Percentiles rank a stretch among this genome's conserved stretches.
phyloP scores from a whole-genome alignment of 1,140 invertebrate species.

The Achroia grisella region DNA sequence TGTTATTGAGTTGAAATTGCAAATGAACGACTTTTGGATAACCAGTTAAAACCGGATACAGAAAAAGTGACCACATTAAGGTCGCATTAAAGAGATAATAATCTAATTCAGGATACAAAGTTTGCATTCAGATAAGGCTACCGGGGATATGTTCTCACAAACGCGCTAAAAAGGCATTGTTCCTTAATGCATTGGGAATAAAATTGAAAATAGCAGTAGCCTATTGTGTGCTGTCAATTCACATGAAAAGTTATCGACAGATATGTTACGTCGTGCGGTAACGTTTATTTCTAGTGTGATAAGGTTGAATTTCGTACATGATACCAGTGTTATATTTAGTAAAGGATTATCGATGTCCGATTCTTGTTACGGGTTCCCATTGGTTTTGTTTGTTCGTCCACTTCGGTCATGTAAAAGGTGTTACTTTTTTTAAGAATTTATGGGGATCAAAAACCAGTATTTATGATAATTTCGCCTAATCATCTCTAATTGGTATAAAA shows the following conservation, averaged over 20 bases:
- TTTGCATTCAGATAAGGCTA: constrained; percentile 27
- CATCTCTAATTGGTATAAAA: too few relatives aligned
- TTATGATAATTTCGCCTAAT: too few relatives aligned
- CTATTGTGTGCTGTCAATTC: too few relatives aligned
- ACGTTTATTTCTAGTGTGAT: not conserved
- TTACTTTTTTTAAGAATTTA: not conserved
- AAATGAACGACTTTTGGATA: not conserved
- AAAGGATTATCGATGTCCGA: constrained; percentile 23
- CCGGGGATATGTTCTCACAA: not conserved
- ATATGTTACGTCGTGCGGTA: not conserved
- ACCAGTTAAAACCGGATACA: constrained; percentile 43
- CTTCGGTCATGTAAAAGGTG: constrained; percentile 1
- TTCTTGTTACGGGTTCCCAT: constrained; percentile 20
- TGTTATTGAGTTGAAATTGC: not conserved
- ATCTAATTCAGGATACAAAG: constrained; percentile 54
- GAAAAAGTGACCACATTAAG: constrained; percentile 41
- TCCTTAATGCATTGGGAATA: not conserved
- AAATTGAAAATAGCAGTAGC: not conserved
- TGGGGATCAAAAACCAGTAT: too few relatives aligned
- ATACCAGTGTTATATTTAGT: not conserved
- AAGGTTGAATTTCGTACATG: not conserved
- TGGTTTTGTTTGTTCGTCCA: constrained; percentile 14
- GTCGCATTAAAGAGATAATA: constrained; percentile 48
- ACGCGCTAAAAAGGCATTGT: too few relatives aligned
- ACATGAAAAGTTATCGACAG: not conserved